phyloP scores from a whole-genome alignment of 2,797 vertebrate genomes.

The Gallinago nigripennis region DNA sequence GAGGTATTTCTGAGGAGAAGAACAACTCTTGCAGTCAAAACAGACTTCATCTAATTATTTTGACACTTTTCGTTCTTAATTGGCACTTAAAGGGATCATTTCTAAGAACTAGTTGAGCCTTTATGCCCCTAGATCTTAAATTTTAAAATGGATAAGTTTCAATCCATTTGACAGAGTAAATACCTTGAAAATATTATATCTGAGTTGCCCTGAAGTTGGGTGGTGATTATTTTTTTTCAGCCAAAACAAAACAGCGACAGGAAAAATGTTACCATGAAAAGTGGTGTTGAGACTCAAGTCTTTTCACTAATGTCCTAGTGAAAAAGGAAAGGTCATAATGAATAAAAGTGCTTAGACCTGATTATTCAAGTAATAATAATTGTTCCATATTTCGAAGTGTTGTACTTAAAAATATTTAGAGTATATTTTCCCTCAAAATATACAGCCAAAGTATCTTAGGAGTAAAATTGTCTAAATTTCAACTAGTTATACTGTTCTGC shows the following conservation, averaged over 20 bases:
- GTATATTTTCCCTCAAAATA: background rate
- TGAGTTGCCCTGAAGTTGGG: background rate
- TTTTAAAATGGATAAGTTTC: background rate
- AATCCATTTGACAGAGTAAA: background rate
- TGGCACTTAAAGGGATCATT: background rate
- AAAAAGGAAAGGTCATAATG: background rate
- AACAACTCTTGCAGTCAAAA: background rate
- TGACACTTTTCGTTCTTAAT: constrained; percentile 37
- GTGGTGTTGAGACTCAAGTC: background rate
- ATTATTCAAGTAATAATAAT: background rate
- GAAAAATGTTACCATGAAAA: background rate
- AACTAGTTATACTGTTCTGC: background rate
- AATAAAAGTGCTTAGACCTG: background rate
- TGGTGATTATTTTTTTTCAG: background rate
- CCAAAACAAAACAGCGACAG: background rate
- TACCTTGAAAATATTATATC: background rate
- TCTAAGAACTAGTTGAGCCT: constrained; percentile 8
- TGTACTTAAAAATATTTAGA: background rate
- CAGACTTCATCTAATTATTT: constrained; percentile 7
- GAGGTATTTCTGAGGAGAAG: background rate
- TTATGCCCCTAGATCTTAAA: background rate
- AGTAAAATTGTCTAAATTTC: background rate
- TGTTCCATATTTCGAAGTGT: background rate
- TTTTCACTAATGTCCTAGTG: background rate
- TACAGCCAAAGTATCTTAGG: background rate